phyloP scores from a whole-genome alignment of 2,888 invertebrate species.

The Lacanobia wlatinum region DNA sequence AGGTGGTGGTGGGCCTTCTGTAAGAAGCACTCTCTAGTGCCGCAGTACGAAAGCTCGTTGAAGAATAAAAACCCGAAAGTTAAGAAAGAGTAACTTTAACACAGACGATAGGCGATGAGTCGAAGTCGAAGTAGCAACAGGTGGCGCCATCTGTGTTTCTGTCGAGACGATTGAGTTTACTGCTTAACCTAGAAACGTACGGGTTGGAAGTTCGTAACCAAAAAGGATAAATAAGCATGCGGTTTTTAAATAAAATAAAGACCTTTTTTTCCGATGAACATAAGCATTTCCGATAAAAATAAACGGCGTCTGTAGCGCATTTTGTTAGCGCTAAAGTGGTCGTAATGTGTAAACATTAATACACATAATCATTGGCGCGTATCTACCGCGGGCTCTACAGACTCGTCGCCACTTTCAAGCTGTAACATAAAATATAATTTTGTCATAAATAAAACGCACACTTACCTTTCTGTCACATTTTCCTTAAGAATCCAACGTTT shows the following conservation, averaged over 20 bases:
- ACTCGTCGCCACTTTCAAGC: slow-evolving; percentile 4
- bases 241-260: neutral
- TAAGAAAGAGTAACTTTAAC: slow-evolving; percentile 70
- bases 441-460: slow-evolving; percentile 24
- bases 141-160: slow-evolving; percentile 38
- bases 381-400: neutral
- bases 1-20: slow-evolving; percentile 96
- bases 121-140: slow-evolving; percentile 38
- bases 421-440: slow-evolving; percentile 18
- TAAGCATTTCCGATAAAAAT: neutral
- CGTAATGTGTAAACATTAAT: slow-evolving; percentile 26
- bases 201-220: neutral
- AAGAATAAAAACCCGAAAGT: slow-evolving; percentile 72
- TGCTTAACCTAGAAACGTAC: neutral
- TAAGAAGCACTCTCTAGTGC: slow-evolving; percentile 94
- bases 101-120: slow-evolving; percentile 77
- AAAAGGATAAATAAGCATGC: no score
- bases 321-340: slow-evolving; percentile 8
- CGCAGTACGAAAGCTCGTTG: slow-evolving; percentile 80
- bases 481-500: slow-evolving; percentile 1
- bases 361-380: slow-evolving; percentile 9
- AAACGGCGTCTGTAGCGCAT: neutral
- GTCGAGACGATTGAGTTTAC: neutral
- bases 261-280: neutral
- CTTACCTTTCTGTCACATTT: slow-evolving; percentile 12